Evolutionary conservation across 2,797 vertebrate genomes (phyloP).

Genomic region (Pantherophis vulpinus): DNA sequence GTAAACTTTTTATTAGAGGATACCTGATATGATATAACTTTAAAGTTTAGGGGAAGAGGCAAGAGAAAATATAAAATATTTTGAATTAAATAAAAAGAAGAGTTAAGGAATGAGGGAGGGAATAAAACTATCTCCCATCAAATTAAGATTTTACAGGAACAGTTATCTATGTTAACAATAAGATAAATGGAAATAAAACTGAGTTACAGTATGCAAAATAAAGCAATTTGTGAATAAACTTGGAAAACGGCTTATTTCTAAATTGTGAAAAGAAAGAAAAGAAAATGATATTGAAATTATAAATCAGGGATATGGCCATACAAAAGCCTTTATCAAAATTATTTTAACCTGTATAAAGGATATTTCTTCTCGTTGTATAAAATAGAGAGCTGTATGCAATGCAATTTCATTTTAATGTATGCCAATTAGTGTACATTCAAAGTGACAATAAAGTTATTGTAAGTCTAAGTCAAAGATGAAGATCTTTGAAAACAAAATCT

Average conservation of each 20-base stretch:
- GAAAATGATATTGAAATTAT: not conserved
- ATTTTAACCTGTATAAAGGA: not conserved
- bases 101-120: not conserved
- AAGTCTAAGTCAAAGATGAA: not conserved
- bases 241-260: not conserved
- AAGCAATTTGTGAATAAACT: not conserved
- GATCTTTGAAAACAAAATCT: not conserved
- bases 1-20: no score
- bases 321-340: not conserved
- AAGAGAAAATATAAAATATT: not conserved
- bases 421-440: no score
- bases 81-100: not conserved
- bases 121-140: not conserved
- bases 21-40: no score
- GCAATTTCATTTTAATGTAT: no score
- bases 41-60: no score
- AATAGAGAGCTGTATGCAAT: not conserved
- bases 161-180: not conserved
- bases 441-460: no score
- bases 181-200: not conserved
- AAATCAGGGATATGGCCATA: not conserved
- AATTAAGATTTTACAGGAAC: not conserved
- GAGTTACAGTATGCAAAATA: not conserved
- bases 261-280: not conserved
- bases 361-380: not conserved